These are phyloP conservation scores for Drosophila prolongata DNA, from an alignment of 2,888 invertebrate genomes.

Conservation along the genomic window DNA sequence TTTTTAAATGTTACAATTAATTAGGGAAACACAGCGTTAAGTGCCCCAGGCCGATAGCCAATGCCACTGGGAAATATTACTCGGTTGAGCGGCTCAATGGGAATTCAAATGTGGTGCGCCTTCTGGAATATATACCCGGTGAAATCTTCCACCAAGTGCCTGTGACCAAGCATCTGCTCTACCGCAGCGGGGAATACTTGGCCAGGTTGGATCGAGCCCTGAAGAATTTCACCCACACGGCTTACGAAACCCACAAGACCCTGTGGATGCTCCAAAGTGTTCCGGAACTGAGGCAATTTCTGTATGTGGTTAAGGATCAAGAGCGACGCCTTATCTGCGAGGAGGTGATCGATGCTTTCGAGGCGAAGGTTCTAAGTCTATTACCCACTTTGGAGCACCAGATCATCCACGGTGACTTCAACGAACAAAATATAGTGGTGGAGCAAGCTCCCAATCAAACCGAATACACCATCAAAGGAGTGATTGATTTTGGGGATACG, in stretches of 20 bases:
- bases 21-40: slow-evolving; percentile 87
- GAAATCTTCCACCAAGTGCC: slow-evolving; percentile 88
- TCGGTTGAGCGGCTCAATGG: slow-evolving; percentile 85
- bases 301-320: slow-evolving; percentile 88
- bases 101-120: slow-evolving; percentile 88
- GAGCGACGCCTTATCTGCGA: slow-evolving; percentile 87
- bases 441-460: slow-evolving; percentile 69
- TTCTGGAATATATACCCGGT: slow-evolving; percentile 92
- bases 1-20: not conserved
- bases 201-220: slow-evolving; percentile 89
- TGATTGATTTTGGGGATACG: slow-evolving; percentile 95
- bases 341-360: slow-evolving; percentile 88
- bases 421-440: slow-evolving; percentile 94
- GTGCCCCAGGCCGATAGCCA: slow-evolving; percentile 90
- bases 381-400: slow-evolving; percentile 87
- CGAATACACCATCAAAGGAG: slow-evolving; percentile 87
- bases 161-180: slow-evolving; percentile 87
- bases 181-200: slow-evolving; percentile 89
- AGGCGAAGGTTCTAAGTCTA: slow-evolving; percentile 87
- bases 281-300: slow-evolving; percentile 89
- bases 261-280: slow-evolving; percentile 91
- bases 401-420: slow-evolving; percentile 94
- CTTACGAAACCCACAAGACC: slow-evolving; percentile 87
- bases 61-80: slow-evolving; percentile 88
- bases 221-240: slow-evolving; percentile 90